These are phyloP conservation scores for Leucosticte australis DNA, from an alignment of 2,113 vertebrate genomes.

Conservation along the genomic window DNA sequence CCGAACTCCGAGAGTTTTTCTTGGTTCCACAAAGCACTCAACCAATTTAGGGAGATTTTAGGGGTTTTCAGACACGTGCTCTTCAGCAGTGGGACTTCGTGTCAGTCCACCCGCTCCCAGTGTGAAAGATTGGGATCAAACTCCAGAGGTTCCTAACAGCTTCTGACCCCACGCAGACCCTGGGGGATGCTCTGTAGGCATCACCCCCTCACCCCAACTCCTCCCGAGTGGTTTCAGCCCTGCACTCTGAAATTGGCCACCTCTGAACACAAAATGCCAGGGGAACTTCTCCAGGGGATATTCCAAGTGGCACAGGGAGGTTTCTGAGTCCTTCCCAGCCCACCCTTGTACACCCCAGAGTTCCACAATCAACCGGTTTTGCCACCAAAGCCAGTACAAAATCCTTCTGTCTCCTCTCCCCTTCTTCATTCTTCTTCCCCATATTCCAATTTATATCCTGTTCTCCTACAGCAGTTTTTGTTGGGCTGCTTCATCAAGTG, in stretches of 20 bases:
- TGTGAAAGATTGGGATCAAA: fast-evolving
- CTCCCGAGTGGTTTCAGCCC: background rate
- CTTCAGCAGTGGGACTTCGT: background rate
- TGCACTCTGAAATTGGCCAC: too few relatives aligned
- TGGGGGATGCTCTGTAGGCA: fast-evolving
- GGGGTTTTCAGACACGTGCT: fast-evolving
- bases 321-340: background rate
- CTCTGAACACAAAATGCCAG: background rate
- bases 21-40: background rate
- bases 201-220: fast-evolving
- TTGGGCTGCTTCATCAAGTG: background rate
- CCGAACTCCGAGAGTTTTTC: background rate
- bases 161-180: background rate
- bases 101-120: background rate
- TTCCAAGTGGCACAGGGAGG: fast-evolving
- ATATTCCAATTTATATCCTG: fast-evolving
- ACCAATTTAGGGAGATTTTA: background rate
- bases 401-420: background rate
- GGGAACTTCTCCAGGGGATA: background rate
- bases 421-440: background rate
- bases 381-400: background rate
- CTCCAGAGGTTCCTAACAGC: background rate
- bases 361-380: background rate
- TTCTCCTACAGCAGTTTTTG: background rate
- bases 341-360: background rate